Percentiles rank a stretch among this genome's conserved stretches.
phyloP scores from a whole-genome alignment of 2,888 invertebrate genomes.

The Oscheius sp. region DNA sequence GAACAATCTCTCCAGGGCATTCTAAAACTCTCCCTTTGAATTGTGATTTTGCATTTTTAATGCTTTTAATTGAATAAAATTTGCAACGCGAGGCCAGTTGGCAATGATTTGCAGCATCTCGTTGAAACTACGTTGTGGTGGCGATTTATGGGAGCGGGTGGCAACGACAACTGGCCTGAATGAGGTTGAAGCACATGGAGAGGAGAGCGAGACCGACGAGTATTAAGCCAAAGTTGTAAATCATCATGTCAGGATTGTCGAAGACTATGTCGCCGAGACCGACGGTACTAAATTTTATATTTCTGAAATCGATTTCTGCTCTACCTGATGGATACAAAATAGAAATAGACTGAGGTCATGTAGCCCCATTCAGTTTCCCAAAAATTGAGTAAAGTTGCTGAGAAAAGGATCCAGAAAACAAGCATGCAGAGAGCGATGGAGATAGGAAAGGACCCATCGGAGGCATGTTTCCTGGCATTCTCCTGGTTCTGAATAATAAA shows the following conservation, averaged over 20 bases:
- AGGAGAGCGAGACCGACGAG: slow-evolving; percentile 67
- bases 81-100: slow-evolving; percentile 27
- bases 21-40: slow-evolving; percentile 32
- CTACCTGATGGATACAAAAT: slow-evolving; percentile 68
- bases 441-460: slow-evolving; percentile 56
- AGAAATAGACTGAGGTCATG: slow-evolving; percentile 66
- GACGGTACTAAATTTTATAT: slow-evolving; percentile 58
- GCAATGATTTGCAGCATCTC: slow-evolving; percentile 23
- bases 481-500: slow-evolving; percentile 31
- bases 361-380: slow-evolving; percentile 56
- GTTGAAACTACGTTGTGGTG: slow-evolving; percentile 21
- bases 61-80: slow-evolving; percentile 9
- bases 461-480: slow-evolving; percentile 37
- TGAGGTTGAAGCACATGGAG: slow-evolving; percentile 68
- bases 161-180: slow-evolving; percentile 47
- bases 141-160: slow-evolving; percentile 23
- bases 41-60: neutral
- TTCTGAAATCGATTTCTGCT: neutral
- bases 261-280: slow-evolving; percentile 69
- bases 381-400: slow-evolving; percentile 52
- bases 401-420: slow-evolving; percentile 64
- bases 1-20: slow-evolving; percentile 55
- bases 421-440: slow-evolving; percentile 65
- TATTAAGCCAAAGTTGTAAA: slow-evolving; percentile 67
- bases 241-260: slow-evolving; percentile 68